A percentile compares a stretch with the other conserved stretches of the same genome.
Conservation (phyloP, 1,140 invertebrate genomes). For the honey bee (Apis mellifera) region Amel_HAv3.1 CM009933.2:9716001-9716500, state of each 20-base stretch:
- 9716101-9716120: too few relatives aligned
- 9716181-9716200: too few relatives aligned
- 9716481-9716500: conserved; percentile 35
- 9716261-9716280: too few relatives aligned
- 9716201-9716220: too few relatives aligned
- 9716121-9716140: too few relatives aligned
- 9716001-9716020: conserved; percentile 23
- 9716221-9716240: too few relatives aligned
- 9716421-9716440: not conserved
- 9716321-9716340: conserved; percentile 39
- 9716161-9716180: too few relatives aligned
- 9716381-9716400: conserved; percentile 56
- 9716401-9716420: conserved; percentile 27
- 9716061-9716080: not conserved
- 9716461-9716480: conserved; percentile 3
- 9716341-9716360: conserved; percentile 21
- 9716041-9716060: not conserved
- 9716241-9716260: too few relatives aligned
- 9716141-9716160: too few relatives aligned
- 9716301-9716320: conserved; percentile 12
- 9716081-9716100: not conserved
- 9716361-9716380: conserved; percentile 19
- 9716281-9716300: not conserved
- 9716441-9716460: not conserved
- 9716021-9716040: not conserved